Base-by-base conservation (phyloP, 2,113 vertebrate genomes). In the Clarias macrocephalus region DNA sequence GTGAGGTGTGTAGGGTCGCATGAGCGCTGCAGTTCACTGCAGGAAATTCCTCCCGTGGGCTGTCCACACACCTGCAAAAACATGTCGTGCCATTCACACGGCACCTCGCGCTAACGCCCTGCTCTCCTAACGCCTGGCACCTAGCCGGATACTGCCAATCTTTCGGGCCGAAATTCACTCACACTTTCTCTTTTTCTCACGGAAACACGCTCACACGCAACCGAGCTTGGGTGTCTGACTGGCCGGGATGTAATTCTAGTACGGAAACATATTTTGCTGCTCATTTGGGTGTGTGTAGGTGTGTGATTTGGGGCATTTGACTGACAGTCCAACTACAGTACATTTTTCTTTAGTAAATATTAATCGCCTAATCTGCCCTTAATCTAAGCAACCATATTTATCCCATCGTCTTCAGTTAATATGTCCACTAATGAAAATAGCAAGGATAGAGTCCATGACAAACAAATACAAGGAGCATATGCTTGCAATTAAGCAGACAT, bases 41-140 rank as follows among this genome's bases (percentile, higher is more conserved):
- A 95, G 95, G 95, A 96, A 95, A 95, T 95, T 92, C 95, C 95
- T 93, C 89, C 89, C 86, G 90, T 93, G 95, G 95, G 94, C 93
- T 88, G 94, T 93, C 92, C 93, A 92, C 54, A 88, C 95, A 96
- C 95, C 95, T 96, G 95, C 93, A 93, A 92, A 95, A 96, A 96
- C 94, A 96, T 88, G 86, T 82, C 66, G 63, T 91, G 91, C 89
- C 90, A 90, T 89, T 91, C 60, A 81, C 85, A 85, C 83, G 89
- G 91, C 87, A 88, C 92, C 89, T 84, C 91, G 89, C 90, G 59
- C 89, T 89, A 93, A 94, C 93, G 92, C 93, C 86, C 86, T 68
- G 73, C 80, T 83, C 37, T 62, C 70, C 68, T 54, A 62, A 73
- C 80, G 86, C 80, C 86, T 65, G 70, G 42, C 72, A 66, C 25